A percentile compares a stretch with the other conserved stretches of the same genome.
phyloP scores from a whole-genome alignment of 2,113 vertebrate species.

The Pangasianodon gigas region DNA sequence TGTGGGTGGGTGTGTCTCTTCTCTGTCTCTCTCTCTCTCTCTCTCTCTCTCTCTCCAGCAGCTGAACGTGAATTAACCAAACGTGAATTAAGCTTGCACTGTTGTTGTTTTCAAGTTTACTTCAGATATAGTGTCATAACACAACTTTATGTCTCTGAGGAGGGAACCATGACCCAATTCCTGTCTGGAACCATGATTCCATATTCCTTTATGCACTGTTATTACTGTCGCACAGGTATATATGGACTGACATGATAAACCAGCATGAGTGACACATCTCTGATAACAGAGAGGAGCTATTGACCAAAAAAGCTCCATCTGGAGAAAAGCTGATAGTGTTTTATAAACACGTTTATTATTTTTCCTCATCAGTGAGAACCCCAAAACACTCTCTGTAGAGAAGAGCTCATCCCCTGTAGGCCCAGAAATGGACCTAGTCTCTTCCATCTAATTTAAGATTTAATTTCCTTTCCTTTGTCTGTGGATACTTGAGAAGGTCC shows the following conservation, averaged over 20 bases:
- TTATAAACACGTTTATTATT: constrained; percentile 31
- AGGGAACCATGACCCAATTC: constrained; percentile 28
- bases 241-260: constrained; percentile 50
- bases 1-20: too few relatives aligned
- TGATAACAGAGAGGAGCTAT: constrained; percentile 3
- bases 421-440: background rate
- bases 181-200: background rate
- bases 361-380: constrained; percentile 34
- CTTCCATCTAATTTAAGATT: constrained; percentile 6
- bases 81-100: constrained; percentile 32
- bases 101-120: constrained; percentile 20
- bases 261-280: background rate
- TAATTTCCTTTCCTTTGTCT: constrained; percentile 1
- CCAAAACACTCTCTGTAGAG: constrained; percentile 10
- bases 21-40: background rate
- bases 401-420: background rate
- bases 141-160: constrained; percentile 24
- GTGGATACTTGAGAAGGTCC: background rate
- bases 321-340: constrained; percentile 16
- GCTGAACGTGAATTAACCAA: constrained; percentile 23
- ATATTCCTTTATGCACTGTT: constrained; percentile 42
- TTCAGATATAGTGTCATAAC: constrained; percentile 23
- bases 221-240: constrained; percentile 35
- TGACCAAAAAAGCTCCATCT: constrained; percentile 25
- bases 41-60: background rate